Evolutionary conservation across 2,113 vertebrate species (phyloP).

Genomic region (Ammodytes dubius): DNA sequence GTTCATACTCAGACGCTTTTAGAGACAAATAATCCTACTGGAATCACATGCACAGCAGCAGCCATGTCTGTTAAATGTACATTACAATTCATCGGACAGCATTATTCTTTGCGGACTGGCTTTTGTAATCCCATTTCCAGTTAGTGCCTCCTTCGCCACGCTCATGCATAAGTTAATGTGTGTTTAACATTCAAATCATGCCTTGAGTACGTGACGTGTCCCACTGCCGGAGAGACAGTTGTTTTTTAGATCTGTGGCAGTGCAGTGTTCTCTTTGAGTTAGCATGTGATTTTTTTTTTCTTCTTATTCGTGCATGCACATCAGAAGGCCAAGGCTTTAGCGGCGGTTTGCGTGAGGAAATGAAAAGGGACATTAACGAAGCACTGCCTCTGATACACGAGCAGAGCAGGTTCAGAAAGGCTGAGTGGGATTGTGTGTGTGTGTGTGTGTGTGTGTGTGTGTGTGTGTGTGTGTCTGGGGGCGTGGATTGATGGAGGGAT

Average conservation of each 20-base stretch:
- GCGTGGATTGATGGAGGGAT: neutral
- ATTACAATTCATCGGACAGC: slow-evolving; percentile 71
- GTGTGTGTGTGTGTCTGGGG: neutral
- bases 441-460: neutral
- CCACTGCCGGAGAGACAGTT: slow-evolving; percentile 70
- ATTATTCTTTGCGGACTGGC: slow-evolving; percentile 62
- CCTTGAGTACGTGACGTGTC: slow-evolving; percentile 50
- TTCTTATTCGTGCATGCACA: slow-evolving; percentile 73
- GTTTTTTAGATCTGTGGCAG: slow-evolving; percentile 71
- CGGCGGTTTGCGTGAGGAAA: slow-evolving; percentile 42
- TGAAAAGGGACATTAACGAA: slow-evolving; percentile 67
- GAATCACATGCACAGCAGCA: slow-evolving; percentile 55
- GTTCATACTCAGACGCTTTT: slow-evolving; percentile 49
- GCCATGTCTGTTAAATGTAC: slow-evolving; percentile 58
- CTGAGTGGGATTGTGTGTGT: slow-evolving; percentile 7
- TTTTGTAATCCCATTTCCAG: slow-evolving; percentile 78
- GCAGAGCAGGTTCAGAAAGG: slow-evolving; percentile 51
- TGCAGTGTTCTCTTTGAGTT: slow-evolving; percentile 64
- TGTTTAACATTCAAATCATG: slow-evolving; percentile 81
- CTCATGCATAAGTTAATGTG: slow-evolving; percentile 76
- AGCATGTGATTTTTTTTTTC: slow-evolving; percentile 53
- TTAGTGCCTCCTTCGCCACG: slow-evolving; percentile 67
- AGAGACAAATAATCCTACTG: slow-evolving; percentile 61
- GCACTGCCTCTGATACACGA: slow-evolving; percentile 40
- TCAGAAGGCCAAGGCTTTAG: slow-evolving; percentile 67